Percentiles rank a stretch among this genome's conserved stretches.
These are phyloP conservation scores for Bicyclus anynana DNA, from an alignment of 1,140 invertebrate genomes.

Conservation along the genomic window DNA sequence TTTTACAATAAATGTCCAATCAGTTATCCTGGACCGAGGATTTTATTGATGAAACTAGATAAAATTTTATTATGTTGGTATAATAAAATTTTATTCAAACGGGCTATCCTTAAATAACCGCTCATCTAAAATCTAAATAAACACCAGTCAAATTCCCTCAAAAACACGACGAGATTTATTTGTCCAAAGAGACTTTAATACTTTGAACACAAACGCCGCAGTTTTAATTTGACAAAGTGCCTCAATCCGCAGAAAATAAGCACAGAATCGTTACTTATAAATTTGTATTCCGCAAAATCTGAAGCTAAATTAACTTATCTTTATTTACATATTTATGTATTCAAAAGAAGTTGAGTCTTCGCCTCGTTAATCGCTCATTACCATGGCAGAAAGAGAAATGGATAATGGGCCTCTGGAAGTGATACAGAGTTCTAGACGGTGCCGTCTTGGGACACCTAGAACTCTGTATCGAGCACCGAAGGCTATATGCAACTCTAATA, in stretches of 20 bases:
- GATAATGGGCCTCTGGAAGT: slow-evolving; percentile 5
- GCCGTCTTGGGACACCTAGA: too few species aligned
- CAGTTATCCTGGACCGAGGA: too few species aligned
- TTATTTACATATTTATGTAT: slow-evolving; percentile 40
- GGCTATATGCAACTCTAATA: too few species aligned
- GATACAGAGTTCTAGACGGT: too few species aligned
- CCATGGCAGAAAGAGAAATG: slow-evolving; percentile 10
- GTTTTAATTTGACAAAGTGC: slow-evolving; percentile 14
- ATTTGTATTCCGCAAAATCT: slow-evolving; percentile 20
- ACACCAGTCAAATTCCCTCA: neutral
- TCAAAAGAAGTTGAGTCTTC: slow-evolving; percentile 30
- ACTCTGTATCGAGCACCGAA: too few species aligned
- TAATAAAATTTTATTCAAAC: too few species aligned
- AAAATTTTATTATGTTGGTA: too few species aligned
- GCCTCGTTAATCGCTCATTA: slow-evolving; percentile 32
- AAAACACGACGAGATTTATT: neutral
- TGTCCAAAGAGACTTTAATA: slow-evolving; percentile 2
- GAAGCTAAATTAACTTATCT: slow-evolving; percentile 18
- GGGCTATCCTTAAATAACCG: neutral
- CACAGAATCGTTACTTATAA: slow-evolving; percentile 15
- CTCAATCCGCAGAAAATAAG: slow-evolving; percentile 3
- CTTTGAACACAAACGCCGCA: slow-evolving; percentile 3
- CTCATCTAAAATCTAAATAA: neutral
- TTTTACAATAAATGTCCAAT: too few species aligned
- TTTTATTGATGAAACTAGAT: too few species aligned